Evolutionary conservation across 1,140 invertebrate species (phyloP).

Genomic region (Plodia interpunctella): DNA sequence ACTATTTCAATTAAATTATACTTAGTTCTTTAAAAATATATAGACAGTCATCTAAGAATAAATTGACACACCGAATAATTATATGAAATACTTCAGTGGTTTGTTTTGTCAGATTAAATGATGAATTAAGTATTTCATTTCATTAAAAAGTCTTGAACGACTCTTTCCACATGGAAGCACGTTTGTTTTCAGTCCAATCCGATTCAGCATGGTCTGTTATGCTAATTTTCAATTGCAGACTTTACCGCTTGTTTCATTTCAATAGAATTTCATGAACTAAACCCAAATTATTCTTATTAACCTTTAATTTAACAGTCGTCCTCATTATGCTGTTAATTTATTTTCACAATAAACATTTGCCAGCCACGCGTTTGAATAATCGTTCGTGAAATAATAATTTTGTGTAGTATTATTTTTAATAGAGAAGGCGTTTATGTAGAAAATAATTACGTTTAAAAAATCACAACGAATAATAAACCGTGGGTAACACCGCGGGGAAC

Average conservation of each 20-base stretch:
- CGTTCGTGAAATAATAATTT: not conserved
- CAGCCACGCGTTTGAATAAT: not conserved
- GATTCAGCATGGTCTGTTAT: not conserved
- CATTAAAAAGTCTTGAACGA: not conserved
- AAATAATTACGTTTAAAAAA: no score
- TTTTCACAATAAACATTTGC: not conserved
- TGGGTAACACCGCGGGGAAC: no score
- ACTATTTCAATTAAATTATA: no score
- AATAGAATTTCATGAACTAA: not conserved
- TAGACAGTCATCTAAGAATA: no score
- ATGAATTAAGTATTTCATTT: not conserved
- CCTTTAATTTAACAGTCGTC: not conserved
- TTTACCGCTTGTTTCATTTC: not conserved
- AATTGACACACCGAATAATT: no score
- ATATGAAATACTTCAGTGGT: not conserved
- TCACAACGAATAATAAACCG: no score
- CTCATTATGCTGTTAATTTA: not conserved
- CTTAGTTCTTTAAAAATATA: no score
- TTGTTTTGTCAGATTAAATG: not conserved
- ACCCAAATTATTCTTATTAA: not conserved
- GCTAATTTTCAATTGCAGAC: not conserved
- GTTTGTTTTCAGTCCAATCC: not conserved
- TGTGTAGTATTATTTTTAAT: not conserved
- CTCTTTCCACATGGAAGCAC: not conserved
- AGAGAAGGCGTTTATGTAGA: no score